Percentiles rank a stretch among this genome's conserved stretches.
phyloP scores from a whole-genome alignment of 1,140 invertebrate genomes.

The Mya arenaria region DNA sequence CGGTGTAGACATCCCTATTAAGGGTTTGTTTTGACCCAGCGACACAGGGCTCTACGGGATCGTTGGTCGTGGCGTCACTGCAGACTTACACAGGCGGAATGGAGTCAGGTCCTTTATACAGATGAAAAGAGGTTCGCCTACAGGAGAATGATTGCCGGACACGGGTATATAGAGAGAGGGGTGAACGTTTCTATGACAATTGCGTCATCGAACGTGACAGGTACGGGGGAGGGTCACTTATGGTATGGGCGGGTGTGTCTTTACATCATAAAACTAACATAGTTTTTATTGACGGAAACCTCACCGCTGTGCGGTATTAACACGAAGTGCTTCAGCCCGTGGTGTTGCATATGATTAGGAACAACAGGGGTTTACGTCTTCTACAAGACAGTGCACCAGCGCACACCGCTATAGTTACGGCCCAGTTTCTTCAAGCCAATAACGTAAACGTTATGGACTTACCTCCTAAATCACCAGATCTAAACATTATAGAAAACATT shows the following conservation, averaged over 20 bases:
- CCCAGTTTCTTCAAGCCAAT: too few species aligned
- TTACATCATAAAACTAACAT: not conserved
- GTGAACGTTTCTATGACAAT: not conserved
- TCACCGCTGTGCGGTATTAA: too few species aligned
- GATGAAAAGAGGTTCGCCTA: slow-evolving; percentile 12
- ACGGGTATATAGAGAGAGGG: slow-evolving; percentile 3
- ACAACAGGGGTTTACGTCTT: too few species aligned
- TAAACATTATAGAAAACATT: too few species aligned
- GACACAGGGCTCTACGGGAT: not conserved
- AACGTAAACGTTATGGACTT: too few species aligned
- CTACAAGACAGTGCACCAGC: too few species aligned
- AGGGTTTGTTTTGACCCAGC: not conserved
- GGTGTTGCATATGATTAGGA: too few species aligned
- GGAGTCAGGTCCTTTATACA: slow-evolving; percentile 26
- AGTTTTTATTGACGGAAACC: not conserved
- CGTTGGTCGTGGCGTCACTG: slow-evolving; percentile 1
- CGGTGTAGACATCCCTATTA: not conserved
- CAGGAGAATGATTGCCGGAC: not conserved
- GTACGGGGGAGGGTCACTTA: slow-evolving; percentile 13
- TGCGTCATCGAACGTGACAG: not conserved
- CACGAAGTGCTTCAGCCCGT: too few species aligned
- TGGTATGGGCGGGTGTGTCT: slow-evolving; percentile 3
- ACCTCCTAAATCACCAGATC: too few species aligned
- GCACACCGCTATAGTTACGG: too few species aligned
- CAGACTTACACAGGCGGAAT: slow-evolving; percentile 6